Evolutionary conservation across 1,140 invertebrate genomes (phyloP).

Genomic region (Diorhabda elongata): DNA sequence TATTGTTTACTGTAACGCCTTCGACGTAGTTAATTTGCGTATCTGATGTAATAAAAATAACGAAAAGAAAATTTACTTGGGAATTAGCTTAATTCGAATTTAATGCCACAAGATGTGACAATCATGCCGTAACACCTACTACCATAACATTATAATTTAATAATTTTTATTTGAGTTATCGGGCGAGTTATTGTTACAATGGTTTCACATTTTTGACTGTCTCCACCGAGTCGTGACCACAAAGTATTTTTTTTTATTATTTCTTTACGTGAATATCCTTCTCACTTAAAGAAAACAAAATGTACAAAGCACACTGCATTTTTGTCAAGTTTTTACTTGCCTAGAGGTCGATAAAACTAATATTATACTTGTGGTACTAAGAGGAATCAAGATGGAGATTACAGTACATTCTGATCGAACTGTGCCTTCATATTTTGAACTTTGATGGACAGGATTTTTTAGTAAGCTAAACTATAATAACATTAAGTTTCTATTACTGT

Average conservation of each 20-base stretch:
- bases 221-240: constrained; percentile 11
- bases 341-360: no score
- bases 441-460: no score
- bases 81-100: constrained; percentile 20
- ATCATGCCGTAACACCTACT: constrained; percentile 20
- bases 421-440: no score
- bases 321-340: no score
- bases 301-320: no score
- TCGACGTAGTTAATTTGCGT: constrained; percentile 18
- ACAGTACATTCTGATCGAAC: no score
- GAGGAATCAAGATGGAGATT: no score
- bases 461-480: no score
- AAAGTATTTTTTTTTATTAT: background rate
- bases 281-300: no score
- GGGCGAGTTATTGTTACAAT: constrained; percentile 11
- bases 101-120: constrained; percentile 20
- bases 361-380: no score
- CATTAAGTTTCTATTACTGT: no score
- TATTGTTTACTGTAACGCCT: background rate
- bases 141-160: constrained; percentile 23
- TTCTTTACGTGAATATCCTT: no score
- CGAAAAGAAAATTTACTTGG: constrained; percentile 18
- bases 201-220: constrained; percentile 6
- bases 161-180: constrained; percentile 18
- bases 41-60: constrained; percentile 21